phyloP scores from a whole-genome alignment of 1,140 invertebrate genomes.

The Lepidurus couesii region DNA sequence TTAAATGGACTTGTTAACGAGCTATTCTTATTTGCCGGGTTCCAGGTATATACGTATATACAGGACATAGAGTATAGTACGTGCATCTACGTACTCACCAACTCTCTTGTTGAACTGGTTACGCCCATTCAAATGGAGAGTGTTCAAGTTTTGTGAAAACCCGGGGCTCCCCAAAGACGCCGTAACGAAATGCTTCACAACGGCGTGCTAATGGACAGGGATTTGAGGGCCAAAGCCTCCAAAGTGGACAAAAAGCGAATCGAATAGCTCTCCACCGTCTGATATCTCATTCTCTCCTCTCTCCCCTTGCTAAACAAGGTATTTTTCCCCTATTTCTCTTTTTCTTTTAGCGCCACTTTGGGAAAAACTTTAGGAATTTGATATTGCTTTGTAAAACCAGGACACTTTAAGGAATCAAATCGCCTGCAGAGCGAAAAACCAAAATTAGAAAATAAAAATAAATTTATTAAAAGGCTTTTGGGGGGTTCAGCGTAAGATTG shows the following conservation, averaged over 20 bases:
- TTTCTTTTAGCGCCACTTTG: neutral
- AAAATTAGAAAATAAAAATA: neutral
- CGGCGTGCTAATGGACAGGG: neutral
- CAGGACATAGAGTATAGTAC: neutral
- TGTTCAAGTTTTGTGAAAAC: neutral
- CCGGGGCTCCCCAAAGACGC: neutral
- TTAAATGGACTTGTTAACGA: slow-evolving; percentile 10
- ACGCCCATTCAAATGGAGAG: neutral
- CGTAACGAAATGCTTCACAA: slow-evolving; percentile 19
- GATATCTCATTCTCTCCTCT: too few relatives aligned
- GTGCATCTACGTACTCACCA: neutral
- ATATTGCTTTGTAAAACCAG: neutral
- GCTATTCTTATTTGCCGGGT: neutral
- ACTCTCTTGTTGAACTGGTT: neutral
- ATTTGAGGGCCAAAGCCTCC: too few relatives aligned
- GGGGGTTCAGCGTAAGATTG: neutral
- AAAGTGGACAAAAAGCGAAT: too few relatives aligned
- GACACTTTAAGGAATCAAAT: too few relatives aligned
- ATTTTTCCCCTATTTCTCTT: too few relatives aligned
- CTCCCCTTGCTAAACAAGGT: too few relatives aligned
- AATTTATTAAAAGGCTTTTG: neutral
- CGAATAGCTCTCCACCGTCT: too few relatives aligned
- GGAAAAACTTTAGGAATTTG: neutral
- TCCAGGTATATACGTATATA: neutral
- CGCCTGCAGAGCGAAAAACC: too few relatives aligned